Evolutionary conservation across 2,888 invertebrate genomes (phyloP).

Genomic region (Heteropelma amictum): DNA sequence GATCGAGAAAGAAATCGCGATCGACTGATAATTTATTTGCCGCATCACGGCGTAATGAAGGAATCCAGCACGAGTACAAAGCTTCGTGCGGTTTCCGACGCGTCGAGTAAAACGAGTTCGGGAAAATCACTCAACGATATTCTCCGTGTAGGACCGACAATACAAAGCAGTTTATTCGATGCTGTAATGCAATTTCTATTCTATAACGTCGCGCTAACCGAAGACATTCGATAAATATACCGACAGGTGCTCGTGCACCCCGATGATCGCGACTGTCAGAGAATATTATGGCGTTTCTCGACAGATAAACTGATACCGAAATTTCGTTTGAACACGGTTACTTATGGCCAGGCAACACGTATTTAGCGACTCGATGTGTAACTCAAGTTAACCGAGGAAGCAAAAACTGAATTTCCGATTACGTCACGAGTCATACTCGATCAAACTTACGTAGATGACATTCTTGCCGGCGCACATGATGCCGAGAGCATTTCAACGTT

Average conservation of each 20-base stretch:
- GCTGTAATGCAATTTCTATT: slow-evolving; percentile 64
- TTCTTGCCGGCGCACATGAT: slow-evolving; percentile 39
- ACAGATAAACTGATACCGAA: slow-evolving; percentile 40
- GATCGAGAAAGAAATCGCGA: background rate
- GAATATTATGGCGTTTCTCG: slow-evolving; percentile 61
- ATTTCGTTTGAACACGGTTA: slow-evolving; percentile 58
- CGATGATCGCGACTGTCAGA: slow-evolving; percentile 58
- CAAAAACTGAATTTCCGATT: slow-evolving; percentile 47
- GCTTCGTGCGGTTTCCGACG: slow-evolving; percentile 15
- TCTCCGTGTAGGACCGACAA: background rate
- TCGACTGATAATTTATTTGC: slow-evolving; percentile 19
- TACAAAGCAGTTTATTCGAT: slow-evolving; percentile 49
- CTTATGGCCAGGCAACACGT: slow-evolving; percentile 59
- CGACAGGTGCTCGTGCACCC: slow-evolving; percentile 62
- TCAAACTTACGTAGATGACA: slow-evolving; percentile 40
- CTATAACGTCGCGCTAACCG: slow-evolving; percentile 60
- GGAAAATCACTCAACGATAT: slow-evolving; percentile 31
- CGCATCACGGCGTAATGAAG: slow-evolving; percentile 25
- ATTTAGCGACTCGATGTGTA: slow-evolving; percentile 58
- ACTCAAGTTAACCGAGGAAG: slow-evolving; percentile 52
- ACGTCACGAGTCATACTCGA: slow-evolving; percentile 40
- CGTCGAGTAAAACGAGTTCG: slow-evolving; percentile 24
- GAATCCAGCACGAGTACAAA: slow-evolving; percentile 23
- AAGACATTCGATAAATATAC: slow-evolving; percentile 69
- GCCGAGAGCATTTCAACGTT: slow-evolving; percentile 42